Base-by-base conservation (phyloP, 1,140 invertebrate species). In the Melanaphis sacchari region DNA sequence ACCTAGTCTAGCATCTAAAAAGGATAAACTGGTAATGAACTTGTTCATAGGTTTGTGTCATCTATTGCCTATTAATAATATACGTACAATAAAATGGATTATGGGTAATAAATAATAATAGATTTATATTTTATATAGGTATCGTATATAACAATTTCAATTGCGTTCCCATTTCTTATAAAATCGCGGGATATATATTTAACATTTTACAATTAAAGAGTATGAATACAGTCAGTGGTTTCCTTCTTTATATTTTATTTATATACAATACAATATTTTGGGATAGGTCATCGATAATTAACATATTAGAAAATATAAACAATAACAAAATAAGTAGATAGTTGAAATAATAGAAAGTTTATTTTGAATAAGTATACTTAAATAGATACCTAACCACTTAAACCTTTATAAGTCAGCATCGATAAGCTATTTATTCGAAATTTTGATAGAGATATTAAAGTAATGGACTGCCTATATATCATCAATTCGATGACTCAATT, bases 1-100 rank as follows among this genome's bases (percentile, higher is more conserved):
- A n/a, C n/a, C n/a, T 49, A 88, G n/a, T 38, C 87, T 49, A 88
- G 18, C 41, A 49, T n/a, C 87, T 11, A 88, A 88, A 88, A 88
- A 49, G 87, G 87, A 52, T 21, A 88, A 88, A 52, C 87, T n/a
- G 21, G 43, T 88, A 88, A 22, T 46, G 41, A 87, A 87, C 87
- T 88, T 88, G 87, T 88, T 88, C 36, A 52, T 2, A 52, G 46
- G 43, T 46, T 43, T 46, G 76, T 81, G 43, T 85, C 85, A 46
- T 87, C 31, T 6, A 36, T 87, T 87, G 6, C 31, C 31, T n/a
- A 76, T 76, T 76, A 15, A 36, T 46, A 87, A 49, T 52, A 49
- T 49, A 88, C 46, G n/a, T 88, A 52, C 2, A 49, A 88, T 36
- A 88, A 36, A 88, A 88, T 49, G 52, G 22, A 88, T 7, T 88